phyloP scores from a whole-genome alignment of 2,888 invertebrate species.

The Euzophera pinguis region DNA sequence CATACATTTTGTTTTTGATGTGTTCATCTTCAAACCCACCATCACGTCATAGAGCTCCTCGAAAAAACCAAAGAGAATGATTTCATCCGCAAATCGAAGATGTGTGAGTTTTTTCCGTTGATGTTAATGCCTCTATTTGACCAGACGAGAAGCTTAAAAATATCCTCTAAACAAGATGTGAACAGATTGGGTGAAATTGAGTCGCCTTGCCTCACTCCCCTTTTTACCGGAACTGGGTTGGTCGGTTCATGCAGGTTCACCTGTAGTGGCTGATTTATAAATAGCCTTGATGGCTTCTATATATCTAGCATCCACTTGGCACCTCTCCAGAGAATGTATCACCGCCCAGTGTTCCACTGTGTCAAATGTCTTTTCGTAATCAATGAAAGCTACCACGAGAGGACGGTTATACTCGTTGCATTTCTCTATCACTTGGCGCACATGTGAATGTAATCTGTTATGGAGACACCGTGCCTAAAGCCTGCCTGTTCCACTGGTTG shows the following conservation, averaged over 20 bases:
- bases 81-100: conserved; percentile 12
- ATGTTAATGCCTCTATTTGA: conserved; percentile 2
- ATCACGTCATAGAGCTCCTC: not conserved
- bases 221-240: not conserved
- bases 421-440: conserved; percentile 3
- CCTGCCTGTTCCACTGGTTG: not conserved
- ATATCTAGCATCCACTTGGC: not conserved
- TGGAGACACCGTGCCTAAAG: not conserved
- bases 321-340: not conserved
- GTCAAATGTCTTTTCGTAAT: not conserved
- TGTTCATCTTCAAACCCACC: conserved; percentile 5
- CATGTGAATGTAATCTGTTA: conserved; percentile 2
- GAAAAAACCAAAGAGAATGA: conserved; percentile 14
- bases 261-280: not conserved
- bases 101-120: conserved; percentile 10
- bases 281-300: not conserved
- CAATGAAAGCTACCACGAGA: not conserved
- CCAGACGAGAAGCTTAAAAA: conserved; percentile 3
- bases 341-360: not conserved
- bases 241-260: not conserved
- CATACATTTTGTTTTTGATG: not conserved
- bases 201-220: conserved; percentile 8
- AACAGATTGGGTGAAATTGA: conserved; percentile 11
- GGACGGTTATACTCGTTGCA: not conserved
- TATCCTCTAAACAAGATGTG: conserved; percentile 4